Base-by-base conservation (phyloP, 1,140 invertebrate genomes). In the Patella vulgata region DNA sequence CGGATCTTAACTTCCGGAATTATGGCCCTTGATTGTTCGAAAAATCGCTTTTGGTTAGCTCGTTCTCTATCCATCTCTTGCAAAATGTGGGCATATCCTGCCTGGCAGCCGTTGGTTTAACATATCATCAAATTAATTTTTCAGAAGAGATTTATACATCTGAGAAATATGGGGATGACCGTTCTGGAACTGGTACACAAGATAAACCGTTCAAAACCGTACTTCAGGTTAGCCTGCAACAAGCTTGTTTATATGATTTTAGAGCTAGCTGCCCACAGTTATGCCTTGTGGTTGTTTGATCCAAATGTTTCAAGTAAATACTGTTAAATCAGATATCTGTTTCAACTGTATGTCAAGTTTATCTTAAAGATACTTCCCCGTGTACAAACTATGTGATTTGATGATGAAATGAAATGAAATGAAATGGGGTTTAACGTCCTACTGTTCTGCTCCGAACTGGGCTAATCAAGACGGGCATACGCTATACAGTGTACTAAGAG, bases 131-230 rank as follows among this genome's bases (percentile, higher is more conserved):
- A 12, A 57, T 46, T 63, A 53, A 31, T 12, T 44, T 63, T 65
- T 43, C 59, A 80, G 78, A 50, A 31, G 82, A 88, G 68, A 87
- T 97, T 60, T 98, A 94, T 82, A 96, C 95, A 1, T 98, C 95
- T 1, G 95, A 98, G 48, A 93, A 92, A 75, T 85, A 81, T 77
- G 82, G 83, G 17, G 63, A 47, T 60, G 83, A 85, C 71, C 76
- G 77, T 39, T 73, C 55, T 56, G 97, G 96, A 12, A 89, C 96
- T 89, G 97, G 97, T 8, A 88, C 90, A 14, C 88, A 93, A 80
- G 83, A 82, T 14, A 94, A 93, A 31, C 97, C 97, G 0, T 95
- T 94, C 70, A 98, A 98, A 86, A 96, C 94, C 11, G 89, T 98
- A 5, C 44, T 80, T 40, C 71, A 77, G 71, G 78, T 79, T 70